Evolutionary conservation across 2,113 vertebrate species (phyloP), one percentile per base, ranked within the genome.

Genomic region (Mormyrus iriodes): DNA sequence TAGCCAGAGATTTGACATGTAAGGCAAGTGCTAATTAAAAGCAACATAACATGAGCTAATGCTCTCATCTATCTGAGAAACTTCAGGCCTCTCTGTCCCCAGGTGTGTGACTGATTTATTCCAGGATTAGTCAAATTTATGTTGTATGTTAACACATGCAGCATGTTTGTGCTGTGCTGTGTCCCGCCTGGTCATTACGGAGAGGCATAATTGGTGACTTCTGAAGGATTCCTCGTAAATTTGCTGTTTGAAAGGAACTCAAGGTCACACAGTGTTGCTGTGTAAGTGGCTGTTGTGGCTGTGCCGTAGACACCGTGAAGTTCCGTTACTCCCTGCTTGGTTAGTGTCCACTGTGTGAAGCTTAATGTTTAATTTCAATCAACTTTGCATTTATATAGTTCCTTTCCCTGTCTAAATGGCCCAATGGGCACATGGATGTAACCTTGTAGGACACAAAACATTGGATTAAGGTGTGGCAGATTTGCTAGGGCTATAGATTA

Each of bases 21-120:
- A 51, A 19, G n/a, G 24, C 83, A 89, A 27, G 44, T 53, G 55
- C 79, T 39, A 89, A 85, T 83, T 89, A 85, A 85, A 58, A 85
- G 42, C 46, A 85, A 49, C 19, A 27, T 85, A 48, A 85, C 44
- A 49, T 48, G 19, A 51, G 31, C 83, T 51, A 15, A 49, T 27
- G n/a, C 83, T 51, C 39, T n/a, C 46, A 4, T 49, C 44, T n/a
- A 46, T 24, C 24, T 84, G 44, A 46, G 24, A 27, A 27, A 27
- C 12, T 17, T n/a, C n/a, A 27, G 44, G n/a, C 35, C 73, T 17
- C 31, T 42, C 13, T 85, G 44, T 48, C 24, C 83, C 24, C 44
- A 85, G 39, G 35, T n/a, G 46, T 10, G 24, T 48, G 83, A 51
- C 83, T 27, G 48, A 27, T 85, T 51, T 51, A 27, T 51, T 48